Evolutionary conservation across 2,888 invertebrate genomes (phyloP).

Genomic region (Macrosoma leucophasiata): DNA sequence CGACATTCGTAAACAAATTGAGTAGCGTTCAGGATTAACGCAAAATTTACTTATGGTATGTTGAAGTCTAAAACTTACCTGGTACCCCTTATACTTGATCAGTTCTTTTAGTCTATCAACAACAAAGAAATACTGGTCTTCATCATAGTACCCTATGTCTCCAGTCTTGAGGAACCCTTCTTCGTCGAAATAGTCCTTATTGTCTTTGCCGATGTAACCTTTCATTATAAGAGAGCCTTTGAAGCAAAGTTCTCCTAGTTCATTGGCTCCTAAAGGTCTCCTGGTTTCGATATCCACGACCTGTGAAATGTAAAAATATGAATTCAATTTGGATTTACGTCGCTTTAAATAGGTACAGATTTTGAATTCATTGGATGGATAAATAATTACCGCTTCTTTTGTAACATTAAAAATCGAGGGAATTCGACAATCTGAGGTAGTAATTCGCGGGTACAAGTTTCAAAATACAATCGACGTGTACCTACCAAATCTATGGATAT

Average conservation of each 20-base stretch:
- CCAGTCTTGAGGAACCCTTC: slow-evolving; percentile 86
- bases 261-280: slow-evolving; percentile 75
- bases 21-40: no score
- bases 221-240: slow-evolving; percentile 86
- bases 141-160: slow-evolving; percentile 57
- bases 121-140: slow-evolving; percentile 46
- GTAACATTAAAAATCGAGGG: no score
- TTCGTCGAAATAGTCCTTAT: slow-evolving; percentile 79
- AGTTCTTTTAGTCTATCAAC: slow-evolving; percentile 58
- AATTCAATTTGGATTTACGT: no score
- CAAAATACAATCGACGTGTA: no score
- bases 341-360: no score
- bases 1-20: no score
- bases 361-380: no score
- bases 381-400: no score
- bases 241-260: slow-evolving; percentile 87
- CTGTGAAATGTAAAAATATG: slow-evolving; percentile 28
- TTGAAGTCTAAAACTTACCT: slow-evolving; percentile 36
- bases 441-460: no score
- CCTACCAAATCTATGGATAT: no score
- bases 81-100: slow-evolving; percentile 58
- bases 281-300: slow-evolving; percentile 77
- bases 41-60: no score
- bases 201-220: slow-evolving; percentile 78
- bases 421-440: no score